A percentile compares a stretch with the other conserved stretches of the same genome.
Conservation (phyloP, 2,797 vertebrate genomes). For the Gastrophryne carolinensis region DNA sequence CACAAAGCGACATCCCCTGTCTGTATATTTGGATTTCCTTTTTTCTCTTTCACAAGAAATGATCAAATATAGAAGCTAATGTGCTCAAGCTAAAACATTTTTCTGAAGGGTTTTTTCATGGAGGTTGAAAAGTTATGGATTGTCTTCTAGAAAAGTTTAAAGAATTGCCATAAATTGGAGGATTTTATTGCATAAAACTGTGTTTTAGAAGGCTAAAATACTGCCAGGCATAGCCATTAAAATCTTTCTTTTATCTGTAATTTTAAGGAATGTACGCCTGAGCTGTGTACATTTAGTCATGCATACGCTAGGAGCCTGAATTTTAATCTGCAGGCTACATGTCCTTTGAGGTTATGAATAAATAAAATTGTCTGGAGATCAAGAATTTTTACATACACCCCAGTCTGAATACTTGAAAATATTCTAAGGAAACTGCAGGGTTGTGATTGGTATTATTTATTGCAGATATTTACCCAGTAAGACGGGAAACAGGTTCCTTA, state of each 20-base stretch:
- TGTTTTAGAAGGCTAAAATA: conserved; percentile 36
- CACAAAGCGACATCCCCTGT: too few relatives aligned
- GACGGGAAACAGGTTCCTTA: conserved; percentile 1
- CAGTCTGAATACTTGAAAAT: conserved; percentile 27
- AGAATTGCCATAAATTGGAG: conserved; percentile 18
- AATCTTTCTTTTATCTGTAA: conserved; percentile 48
- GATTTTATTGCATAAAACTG: conserved; percentile 31
- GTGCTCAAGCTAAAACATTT: too few relatives aligned
- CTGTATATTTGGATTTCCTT: too few relatives aligned
- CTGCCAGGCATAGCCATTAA: conserved; percentile 44
- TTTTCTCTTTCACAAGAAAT: too few relatives aligned
- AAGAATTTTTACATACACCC: conserved; percentile 17
- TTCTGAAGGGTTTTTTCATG: not conserved
- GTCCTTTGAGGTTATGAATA: conserved; percentile 43
- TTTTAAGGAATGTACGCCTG: conserved; percentile 42
- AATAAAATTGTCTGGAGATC: conserved; percentile 27
- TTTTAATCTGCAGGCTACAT: conserved; percentile 44
- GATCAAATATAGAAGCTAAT: too few relatives aligned
- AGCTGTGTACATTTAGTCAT: conserved; percentile 41
- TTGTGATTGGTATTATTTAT: conserved; percentile 31
- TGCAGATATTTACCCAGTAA: not conserved
- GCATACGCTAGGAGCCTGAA: conserved; percentile 30
- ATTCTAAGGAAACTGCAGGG: conserved; percentile 19
- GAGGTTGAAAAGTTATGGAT: conserved; percentile 11
- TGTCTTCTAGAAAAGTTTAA: conserved; percentile 30